Base-by-base conservation (phyloP, 2,888 invertebrate genomes). In the Stenodera caucasica region DNA sequence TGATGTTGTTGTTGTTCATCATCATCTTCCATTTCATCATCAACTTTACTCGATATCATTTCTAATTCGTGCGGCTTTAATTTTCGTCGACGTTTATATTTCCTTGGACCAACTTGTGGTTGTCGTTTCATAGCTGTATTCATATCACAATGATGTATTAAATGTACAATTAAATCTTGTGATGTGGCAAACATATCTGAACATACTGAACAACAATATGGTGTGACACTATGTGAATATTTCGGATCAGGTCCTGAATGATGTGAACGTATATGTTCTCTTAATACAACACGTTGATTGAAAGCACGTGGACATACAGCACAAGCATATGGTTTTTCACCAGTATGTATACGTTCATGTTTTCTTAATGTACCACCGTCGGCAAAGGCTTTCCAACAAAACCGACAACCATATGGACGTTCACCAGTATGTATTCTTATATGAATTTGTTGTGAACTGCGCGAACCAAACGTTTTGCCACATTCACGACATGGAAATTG, bases 371-470 rank as follows among this genome's bases (percentile, higher is more conserved):
- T 93, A 23, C 93, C 93, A 37, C 93, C 93, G 77, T 93, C 93
- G 0, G 93, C 93, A 77, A 93, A 93, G 0, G 92, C 92, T 76
- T 93, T 93, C 92, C 92, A 92, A 75, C 93, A 93, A 79, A 89
- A 93, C 9, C 90, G 85, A 75, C 93, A 93, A 0, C 90, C 91
- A 73, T 93, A 93, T 0, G 92, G 93, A 37, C 92, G 83, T 77
- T 93, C 93, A 53, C 76, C 75, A 0, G 93, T 93, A 75, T 93
- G 93, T 67, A 93, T 92, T 50, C 93, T 86, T 53, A 92, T 87
- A 79, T 93, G 93, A 70, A 93, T 93, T 81, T 93, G 92, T 72
- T 92, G 92, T 0, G 91, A 92, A 72, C 91, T 91, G 11, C 92
- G 86, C 14, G 92, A 92, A 0, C 92, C 92, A 74, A 93, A 93